Evolutionary conservation across 2,113 vertebrate genomes (phyloP).

Genomic region (Ptilonorhynchus violaceus): DNA sequence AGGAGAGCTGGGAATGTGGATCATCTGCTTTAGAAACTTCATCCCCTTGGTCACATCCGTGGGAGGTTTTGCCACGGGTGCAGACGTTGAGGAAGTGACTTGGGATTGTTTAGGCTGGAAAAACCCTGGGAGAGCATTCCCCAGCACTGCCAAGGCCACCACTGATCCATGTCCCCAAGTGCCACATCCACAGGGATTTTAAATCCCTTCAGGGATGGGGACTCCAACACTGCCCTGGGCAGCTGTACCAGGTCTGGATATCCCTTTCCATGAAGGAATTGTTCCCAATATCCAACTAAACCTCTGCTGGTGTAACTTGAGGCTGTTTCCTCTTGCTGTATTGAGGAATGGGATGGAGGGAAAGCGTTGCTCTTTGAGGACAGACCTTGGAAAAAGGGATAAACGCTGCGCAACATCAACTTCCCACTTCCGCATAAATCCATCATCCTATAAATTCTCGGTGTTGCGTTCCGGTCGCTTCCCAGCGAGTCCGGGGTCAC

Average conservation of each 20-base stretch:
- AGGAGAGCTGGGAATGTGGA: not conserved
- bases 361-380: not conserved
- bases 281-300: not conserved
- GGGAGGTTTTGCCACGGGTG: not conserved
- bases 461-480: not conserved
- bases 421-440: accelerated
- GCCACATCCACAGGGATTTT: not conserved
- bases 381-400: not conserved
- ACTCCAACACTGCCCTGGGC: not conserved
- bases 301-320: accelerated
- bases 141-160: not conserved
- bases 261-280: not conserved
- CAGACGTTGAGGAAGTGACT: too few species aligned
- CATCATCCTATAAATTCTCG: accelerated
- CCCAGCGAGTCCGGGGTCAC: not conserved
- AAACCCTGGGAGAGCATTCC: not conserved
- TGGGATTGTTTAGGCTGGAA: not conserved
- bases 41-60: not conserved
- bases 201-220: not conserved
- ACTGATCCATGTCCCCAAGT: not conserved
- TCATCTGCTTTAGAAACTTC: not conserved
- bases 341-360: not conserved
- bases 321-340: too few species aligned
- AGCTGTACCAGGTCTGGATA: not conserved
- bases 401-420: not conserved